A percentile compares a stretch with the other conserved stretches of the same genome.
These are phyloP conservation scores for Apostichopus leukothele DNA, from an alignment of 53 echinoderm and acorn worm species.

Conservation along the genomic window DNA sequence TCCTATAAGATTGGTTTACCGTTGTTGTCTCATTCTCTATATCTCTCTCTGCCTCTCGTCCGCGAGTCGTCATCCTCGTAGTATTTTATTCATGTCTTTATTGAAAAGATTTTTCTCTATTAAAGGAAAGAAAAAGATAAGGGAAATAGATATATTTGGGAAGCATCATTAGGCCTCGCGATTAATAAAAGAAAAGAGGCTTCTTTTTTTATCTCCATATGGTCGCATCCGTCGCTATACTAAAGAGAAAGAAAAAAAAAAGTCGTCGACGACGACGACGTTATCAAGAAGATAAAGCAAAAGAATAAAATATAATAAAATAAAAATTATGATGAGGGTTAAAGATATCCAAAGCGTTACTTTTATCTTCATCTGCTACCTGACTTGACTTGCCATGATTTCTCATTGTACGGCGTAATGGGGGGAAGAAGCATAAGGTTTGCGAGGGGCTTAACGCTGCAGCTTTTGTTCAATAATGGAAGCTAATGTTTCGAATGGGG, in stretches of 20 bases:
- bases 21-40: no score
- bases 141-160: neutral
- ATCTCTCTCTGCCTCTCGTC: neutral
- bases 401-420: constrained; percentile 17
- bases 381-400: neutral
- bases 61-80: neutral
- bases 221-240: constrained; percentile 5
- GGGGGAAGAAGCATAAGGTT: constrained; percentile 38
- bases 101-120: neutral
- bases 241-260: no score
- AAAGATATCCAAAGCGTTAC: neutral
- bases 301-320: neutral
- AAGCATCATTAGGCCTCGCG: constrained; percentile 16
- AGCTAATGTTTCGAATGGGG: constrained; percentile 39
- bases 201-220: constrained; percentile 27
- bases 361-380: neutral
- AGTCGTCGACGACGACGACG: no score
- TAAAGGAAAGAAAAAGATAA: neutral
- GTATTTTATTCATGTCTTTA: neutral
- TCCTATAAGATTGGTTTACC: neutral
- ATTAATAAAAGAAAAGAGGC: constrained; percentile 30
- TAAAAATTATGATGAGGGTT: neutral
- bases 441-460: constrained; percentile 22
- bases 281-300: no score
- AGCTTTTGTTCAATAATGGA: constrained; percentile 28